These are phyloP conservation scores for Eledona agricola DNA, from an alignment of 2,888 invertebrate genomes.

Conservation along the genomic window DNA sequence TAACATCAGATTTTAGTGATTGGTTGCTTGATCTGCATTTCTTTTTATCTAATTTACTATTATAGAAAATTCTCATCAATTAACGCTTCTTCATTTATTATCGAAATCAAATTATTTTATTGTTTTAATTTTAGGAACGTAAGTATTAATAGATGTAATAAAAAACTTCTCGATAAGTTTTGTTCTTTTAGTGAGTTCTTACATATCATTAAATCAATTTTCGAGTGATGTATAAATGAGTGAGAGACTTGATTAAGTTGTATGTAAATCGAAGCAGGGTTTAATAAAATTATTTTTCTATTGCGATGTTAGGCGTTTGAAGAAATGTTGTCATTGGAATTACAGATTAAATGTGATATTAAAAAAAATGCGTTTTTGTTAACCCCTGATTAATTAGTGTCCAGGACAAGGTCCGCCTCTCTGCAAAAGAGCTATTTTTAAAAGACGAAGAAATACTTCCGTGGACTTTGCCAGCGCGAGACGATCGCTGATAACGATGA, in stretches of 20 bases:
- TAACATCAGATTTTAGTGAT: constrained; percentile 6
- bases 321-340: constrained; percentile 21
- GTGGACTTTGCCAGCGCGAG: too few relatives aligned
- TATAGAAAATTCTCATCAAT: neutral
- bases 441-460: too few relatives aligned
- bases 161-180: constrained; percentile 17
- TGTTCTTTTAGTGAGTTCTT: constrained; percentile 28
- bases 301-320: constrained; percentile 13
- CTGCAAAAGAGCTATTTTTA: too few relatives aligned
- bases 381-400: constrained; percentile 1
- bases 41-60: constrained; percentile 2
- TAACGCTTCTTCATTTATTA: constrained; percentile 6
- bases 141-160: constrained; percentile 32
- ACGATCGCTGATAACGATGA: too few relatives aligned
- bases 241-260: constrained; percentile 25
- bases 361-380: constrained; percentile 4
- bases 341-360: constrained; percentile 28
- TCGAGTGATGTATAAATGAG: constrained; percentile 23
- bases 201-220: constrained; percentile 32
- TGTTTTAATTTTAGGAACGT: constrained; percentile 4
- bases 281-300: constrained; percentile 36
- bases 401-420: too few relatives aligned
- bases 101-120: constrained; percentile 1
- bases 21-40: constrained; percentile 9
- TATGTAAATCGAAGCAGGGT: constrained; percentile 32